phyloP scores from a whole-genome alignment of 2,888 invertebrate genomes.

The Carcina quercana region DNA sequence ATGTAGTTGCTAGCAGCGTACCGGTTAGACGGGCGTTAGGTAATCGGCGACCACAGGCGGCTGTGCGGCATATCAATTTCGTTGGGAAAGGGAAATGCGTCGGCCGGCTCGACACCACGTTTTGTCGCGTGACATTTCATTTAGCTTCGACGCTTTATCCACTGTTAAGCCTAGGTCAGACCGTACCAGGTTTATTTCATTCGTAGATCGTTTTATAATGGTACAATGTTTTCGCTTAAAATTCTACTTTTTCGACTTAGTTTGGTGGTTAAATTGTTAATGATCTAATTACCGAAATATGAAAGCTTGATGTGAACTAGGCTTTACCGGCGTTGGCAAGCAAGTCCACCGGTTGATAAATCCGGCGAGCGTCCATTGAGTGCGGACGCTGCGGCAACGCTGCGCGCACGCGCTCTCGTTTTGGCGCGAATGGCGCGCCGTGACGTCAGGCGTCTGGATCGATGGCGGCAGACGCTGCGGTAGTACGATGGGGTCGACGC shows the following conservation, averaged over 20 bases:
- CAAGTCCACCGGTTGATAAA: slow-evolving; percentile 60
- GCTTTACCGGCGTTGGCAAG: slow-evolving; percentile 48
- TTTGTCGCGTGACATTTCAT: slow-evolving; percentile 50
- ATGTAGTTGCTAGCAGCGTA: slow-evolving; percentile 26
- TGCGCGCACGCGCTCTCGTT: slow-evolving; percentile 68
- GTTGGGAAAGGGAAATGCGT: slow-evolving; percentile 28
- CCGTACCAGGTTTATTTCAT: too few species aligned
- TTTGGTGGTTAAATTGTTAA: too few species aligned
- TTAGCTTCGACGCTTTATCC: slow-evolving; percentile 45
- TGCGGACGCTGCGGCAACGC: slow-evolving; percentile 64
- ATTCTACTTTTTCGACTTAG: too few species aligned
- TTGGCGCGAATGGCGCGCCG: slow-evolving; percentile 72
- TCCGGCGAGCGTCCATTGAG: slow-evolving; percentile 66
- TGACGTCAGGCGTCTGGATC: slow-evolving; percentile 74
- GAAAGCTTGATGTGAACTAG: too few species aligned
- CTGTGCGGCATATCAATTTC: slow-evolving; percentile 26
- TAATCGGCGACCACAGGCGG: slow-evolving; percentile 4
- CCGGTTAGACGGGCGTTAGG: slow-evolving; percentile 15
- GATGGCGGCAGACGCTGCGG: slow-evolving; percentile 75
- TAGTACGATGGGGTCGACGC: slow-evolving; percentile 71
- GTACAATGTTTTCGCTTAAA: too few species aligned
- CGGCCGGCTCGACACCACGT: slow-evolving; percentile 24
- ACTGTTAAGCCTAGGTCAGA: too few species aligned
- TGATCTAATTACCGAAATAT: too few species aligned
- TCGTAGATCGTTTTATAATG: too few species aligned